phyloP scores from a whole-genome alignment of 2,888 invertebrate species.

The Hemaris fuciformis region DNA sequence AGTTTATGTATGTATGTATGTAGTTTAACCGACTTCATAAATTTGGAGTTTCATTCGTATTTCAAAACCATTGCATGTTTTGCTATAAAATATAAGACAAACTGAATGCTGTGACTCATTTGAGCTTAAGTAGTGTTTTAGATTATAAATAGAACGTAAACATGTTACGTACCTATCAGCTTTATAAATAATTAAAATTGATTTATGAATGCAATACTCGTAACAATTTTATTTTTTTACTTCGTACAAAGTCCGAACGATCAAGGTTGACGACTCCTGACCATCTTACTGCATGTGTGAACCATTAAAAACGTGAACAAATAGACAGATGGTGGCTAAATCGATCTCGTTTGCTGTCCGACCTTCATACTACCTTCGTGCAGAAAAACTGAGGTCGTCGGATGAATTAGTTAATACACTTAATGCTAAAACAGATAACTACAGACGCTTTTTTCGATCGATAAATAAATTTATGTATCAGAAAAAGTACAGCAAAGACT shows the following conservation, averaged over 20 bases:
- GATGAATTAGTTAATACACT: not conserved
- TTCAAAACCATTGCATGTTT: not conserved
- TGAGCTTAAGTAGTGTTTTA: no score
- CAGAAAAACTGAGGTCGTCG: not conserved
- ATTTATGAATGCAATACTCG: not conserved
- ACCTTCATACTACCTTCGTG: not conserved
- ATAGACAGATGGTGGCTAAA: not conserved
- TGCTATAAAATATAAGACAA: no score
- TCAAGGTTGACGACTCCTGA: not conserved
- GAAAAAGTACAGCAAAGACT: not conserved
- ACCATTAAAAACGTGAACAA: not conserved
- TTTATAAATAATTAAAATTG: not conserved
- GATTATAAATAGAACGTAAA: not conserved
- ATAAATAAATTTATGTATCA: not conserved
- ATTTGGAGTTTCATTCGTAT: not conserved
- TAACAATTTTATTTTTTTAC: not conserved
- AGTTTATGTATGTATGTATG: no score
- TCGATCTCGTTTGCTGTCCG: not conserved
- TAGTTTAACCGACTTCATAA: no score
- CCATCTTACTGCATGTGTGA: not conserved
- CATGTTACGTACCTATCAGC: not conserved
- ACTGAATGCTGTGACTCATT: no score
- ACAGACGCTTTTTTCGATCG: not conserved
- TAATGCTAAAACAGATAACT: not conserved
- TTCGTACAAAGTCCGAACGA: not conserved